Evolutionary conservation across 2,113 vertebrate genomes (phyloP), one percentile per base, ranked within the genome.

Genomic region (Limnothrissa miodon): DNA sequence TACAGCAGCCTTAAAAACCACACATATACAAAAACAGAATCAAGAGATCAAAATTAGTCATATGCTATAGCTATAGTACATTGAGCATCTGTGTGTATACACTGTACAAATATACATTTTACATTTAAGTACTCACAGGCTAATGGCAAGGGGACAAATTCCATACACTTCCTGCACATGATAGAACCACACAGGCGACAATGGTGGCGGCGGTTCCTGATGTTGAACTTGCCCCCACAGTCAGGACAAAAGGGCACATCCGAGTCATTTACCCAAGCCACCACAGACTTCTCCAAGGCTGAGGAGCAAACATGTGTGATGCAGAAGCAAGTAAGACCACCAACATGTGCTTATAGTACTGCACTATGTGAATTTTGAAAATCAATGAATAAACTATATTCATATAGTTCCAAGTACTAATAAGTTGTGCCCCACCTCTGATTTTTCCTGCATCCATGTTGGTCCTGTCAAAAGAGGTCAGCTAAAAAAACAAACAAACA

Each of bases 191-290:
- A 99, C 5, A 99, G 96, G 23, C 98, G 97, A 89, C 98, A 99
- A 88, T 99, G 98, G 89, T 99, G 98, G 6, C 97, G 97, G 13
- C 98, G 90, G 92, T 97, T 98, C 1, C 97, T 95, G 39, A 99
- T 95, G 89, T 94, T 97, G 91, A 99, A 99, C 87, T 96, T 98
- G 88, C 83, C 96, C 74, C 98, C 98, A 13, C 98, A 99, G 89
- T 99, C 98, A 0, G 98, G 98, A 87, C 98, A 99, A 90, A 99
- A 99, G 0, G 98, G 98, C 84, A 99, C 98, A 23, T 99, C 98
- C 17, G 98, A 96, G 86, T 99, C 98, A 0, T 88, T 98, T 83
- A 99, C 98, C 98, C 98, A 99, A 11, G 97, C 95, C 88, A 99
- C 98, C 48, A 99, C 95, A 0, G 97, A 97, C 89, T 97, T 97